These are phyloP conservation scores for Patella caerulea DNA, from an alignment of 2,888 invertebrate genomes.

Conservation along the genomic window DNA sequence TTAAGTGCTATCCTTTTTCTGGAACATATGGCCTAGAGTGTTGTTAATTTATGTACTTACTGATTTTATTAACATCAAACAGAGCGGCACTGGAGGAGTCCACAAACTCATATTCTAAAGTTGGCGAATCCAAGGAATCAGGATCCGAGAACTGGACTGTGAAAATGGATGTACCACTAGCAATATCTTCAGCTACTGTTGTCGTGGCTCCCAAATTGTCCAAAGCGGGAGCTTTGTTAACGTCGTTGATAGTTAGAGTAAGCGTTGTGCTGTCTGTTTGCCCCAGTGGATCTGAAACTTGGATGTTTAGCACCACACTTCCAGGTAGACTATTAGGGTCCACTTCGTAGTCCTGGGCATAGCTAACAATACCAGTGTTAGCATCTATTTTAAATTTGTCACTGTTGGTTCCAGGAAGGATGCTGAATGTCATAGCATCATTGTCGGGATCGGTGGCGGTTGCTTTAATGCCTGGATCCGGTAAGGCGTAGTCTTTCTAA, in stretches of 20 bases:
- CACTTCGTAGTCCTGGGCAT: conserved; percentile 42
- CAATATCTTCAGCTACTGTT: background rate
- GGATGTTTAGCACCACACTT: conserved; percentile 30
- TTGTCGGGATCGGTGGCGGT: conserved; percentile 35
- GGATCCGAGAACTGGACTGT: background rate
- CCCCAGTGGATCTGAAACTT: conserved; percentile 35
- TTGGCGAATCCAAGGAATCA: background rate
- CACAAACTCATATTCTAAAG: background rate
- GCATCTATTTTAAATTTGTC: conserved; percentile 36
- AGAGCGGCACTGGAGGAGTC: background rate
- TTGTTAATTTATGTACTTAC: background rate
- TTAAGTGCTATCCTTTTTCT: too few species aligned
- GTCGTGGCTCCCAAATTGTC: background rate
- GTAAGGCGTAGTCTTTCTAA: conserved; percentile 24
- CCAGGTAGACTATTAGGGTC: conserved; percentile 34
- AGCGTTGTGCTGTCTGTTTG: conserved; percentile 32
- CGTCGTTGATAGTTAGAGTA: conserved; percentile 21
- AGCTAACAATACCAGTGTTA: conserved; percentile 34
- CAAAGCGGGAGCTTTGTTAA: background rate
- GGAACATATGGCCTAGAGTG: too few species aligned
- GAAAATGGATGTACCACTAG: background rate
- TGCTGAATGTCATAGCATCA: conserved; percentile 28
- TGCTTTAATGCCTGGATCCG: conserved; percentile 36
- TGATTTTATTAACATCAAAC: conserved; percentile 4
- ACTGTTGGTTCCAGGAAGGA: conserved; percentile 33